These are phyloP conservation scores for Malurus elegans DNA, from an alignment of 2,113 vertebrate genomes.

Conservation along the genomic window DNA sequence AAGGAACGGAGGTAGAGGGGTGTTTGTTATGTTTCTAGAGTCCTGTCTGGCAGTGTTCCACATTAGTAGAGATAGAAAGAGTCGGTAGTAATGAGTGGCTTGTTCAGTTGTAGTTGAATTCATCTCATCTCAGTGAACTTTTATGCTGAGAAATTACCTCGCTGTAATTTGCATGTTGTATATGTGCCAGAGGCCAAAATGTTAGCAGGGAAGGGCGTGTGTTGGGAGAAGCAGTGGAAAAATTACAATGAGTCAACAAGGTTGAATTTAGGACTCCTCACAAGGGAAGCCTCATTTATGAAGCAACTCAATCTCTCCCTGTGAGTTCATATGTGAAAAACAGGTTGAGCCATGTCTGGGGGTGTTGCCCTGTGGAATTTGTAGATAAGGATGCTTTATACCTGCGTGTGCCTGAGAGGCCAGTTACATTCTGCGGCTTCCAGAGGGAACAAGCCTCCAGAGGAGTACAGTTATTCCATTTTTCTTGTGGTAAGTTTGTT, in stretches of 20 bases:
- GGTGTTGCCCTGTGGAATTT: conserved; percentile 21
- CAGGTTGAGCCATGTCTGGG: conserved; percentile 32
- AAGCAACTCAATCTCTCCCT: background rate
- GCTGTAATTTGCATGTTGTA: background rate
- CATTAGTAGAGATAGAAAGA: background rate
- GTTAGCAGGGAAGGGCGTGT: background rate
- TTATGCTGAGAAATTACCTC: background rate
- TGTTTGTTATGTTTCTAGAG: background rate
- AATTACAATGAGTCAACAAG: conserved; percentile 9
- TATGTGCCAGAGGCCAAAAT: background rate
- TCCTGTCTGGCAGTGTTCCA: background rate
- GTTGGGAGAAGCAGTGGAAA: background rate
- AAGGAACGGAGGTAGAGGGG: background rate
- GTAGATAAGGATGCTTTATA: conserved; percentile 17
- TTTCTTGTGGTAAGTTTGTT: conserved; percentile 24
- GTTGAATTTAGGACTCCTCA: background rate
- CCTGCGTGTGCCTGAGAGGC: background rate
- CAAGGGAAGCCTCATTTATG: background rate
- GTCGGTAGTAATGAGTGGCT: background rate
- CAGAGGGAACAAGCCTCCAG: background rate
- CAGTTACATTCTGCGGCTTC: conserved; percentile 28
- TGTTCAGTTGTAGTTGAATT: background rate
- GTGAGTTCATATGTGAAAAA: conserved; percentile 34
- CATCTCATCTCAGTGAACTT: background rate
- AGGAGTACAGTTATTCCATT: conserved; percentile 36